Percentiles rank a stretch among this genome's conserved stretches.
Conservation (phyloP, 1,140 invertebrate genomes). For the Leptopilina boulardi region DNA sequence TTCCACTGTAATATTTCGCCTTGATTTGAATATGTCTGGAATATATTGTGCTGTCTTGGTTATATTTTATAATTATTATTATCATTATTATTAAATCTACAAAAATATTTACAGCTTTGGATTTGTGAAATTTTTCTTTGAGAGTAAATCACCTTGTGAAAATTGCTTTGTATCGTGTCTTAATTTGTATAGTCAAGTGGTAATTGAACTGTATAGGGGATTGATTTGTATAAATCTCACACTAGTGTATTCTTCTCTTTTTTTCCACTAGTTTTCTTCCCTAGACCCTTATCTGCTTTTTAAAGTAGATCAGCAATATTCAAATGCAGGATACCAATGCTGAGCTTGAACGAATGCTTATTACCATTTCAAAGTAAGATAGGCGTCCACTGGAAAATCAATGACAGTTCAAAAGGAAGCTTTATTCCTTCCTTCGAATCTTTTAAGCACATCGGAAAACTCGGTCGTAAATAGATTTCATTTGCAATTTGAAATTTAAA, state of each 20-base stretch:
- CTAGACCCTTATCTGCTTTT: conserved; percentile 6
- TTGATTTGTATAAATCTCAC: not conserved
- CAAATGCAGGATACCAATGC: not conserved
- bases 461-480: conserved; percentile 1
- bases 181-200: not conserved
- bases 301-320: conserved; percentile 13
- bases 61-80: too few species aligned
- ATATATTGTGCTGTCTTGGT: too few species aligned
- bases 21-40: too few species aligned
- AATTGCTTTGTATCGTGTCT: too few species aligned
- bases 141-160: too few species aligned
- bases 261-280: not conserved
- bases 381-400: conserved; percentile 13
- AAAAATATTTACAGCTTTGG: too few species aligned
- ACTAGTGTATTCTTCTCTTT: not conserved
- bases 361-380: conserved; percentile 31
- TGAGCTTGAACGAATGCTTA: conserved; percentile 19
- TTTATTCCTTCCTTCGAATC: conserved; percentile 5
- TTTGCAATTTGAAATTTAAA: not conserved
- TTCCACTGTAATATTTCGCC: too few species aligned
- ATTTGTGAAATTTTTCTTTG: too few species aligned
- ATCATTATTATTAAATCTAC: not conserved
- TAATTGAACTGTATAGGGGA: not conserved
- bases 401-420: conserved; percentile 20
- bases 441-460: not conserved